phyloP scores from a whole-genome alignment of 1,140 invertebrate species.

The Drosophila tani region DNA sequence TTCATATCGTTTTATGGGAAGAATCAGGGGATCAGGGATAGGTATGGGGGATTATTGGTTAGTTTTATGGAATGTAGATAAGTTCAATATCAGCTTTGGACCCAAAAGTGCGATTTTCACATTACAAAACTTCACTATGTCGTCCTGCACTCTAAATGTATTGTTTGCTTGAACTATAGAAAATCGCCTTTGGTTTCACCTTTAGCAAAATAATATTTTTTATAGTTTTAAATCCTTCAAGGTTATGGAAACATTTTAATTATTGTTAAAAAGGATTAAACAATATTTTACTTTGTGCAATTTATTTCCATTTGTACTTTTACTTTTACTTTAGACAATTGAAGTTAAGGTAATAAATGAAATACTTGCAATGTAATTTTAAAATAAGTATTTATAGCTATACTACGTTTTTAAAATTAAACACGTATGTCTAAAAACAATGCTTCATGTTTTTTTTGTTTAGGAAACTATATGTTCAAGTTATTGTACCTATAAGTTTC shows the following conservation, averaged over 20 bases:
- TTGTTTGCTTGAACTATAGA: background rate
- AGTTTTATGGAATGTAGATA: slow-evolving; percentile 49
- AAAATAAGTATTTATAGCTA: background rate
- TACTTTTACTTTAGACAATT: background rate
- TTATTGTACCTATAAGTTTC: background rate
- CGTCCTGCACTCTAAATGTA: slow-evolving; percentile 3
- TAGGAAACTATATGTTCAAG: background rate
- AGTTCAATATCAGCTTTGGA: slow-evolving; percentile 62
- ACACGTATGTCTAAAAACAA: background rate
- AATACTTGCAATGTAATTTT: background rate
- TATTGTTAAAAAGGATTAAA: too few relatives aligned
- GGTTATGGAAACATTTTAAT: background rate
- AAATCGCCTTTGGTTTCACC: background rate
- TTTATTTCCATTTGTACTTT: background rate
- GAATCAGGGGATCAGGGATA: slow-evolving; percentile 5
- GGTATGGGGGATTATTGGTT: slow-evolving; percentile 8
- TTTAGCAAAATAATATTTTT: background rate
- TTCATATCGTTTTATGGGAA: slow-evolving; percentile 53
- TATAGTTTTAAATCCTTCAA: background rate
- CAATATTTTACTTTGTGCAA: background rate
- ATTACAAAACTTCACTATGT: slow-evolving; percentile 26
- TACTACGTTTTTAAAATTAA: background rate
- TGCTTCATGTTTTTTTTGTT: background rate
- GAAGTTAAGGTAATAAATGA: too few relatives aligned
- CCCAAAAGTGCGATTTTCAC: slow-evolving; percentile 53